Percentiles rank a stretch among this genome's conserved stretches.
These are phyloP conservation scores for Tachycineta bicolor DNA, from an alignment of 2,113 vertebrate species.

Conservation along the genomic window DNA sequence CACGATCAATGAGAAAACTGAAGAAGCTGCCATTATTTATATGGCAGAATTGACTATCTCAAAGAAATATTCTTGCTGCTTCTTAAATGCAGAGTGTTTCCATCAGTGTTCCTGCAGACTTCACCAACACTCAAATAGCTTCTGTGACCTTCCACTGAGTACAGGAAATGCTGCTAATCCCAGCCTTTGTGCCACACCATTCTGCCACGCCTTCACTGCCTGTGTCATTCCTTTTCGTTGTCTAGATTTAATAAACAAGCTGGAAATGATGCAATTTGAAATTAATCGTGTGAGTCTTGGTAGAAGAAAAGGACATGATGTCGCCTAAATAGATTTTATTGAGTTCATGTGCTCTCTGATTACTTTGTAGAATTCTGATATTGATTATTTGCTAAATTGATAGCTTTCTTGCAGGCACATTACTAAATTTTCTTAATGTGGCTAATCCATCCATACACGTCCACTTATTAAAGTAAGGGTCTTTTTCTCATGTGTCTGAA, in stretches of 20 bases:
- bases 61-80: not conserved
- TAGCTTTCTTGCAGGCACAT: not conserved
- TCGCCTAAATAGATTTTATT: not conserved
- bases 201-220: not conserved
- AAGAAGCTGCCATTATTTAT: not conserved
- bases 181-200: not conserved
- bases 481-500: rapidly evolving
- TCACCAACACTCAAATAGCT: not conserved
- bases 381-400: not conserved
- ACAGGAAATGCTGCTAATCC: not conserved
- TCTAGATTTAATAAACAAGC: not conserved
- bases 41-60: not conserved
- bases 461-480: not conserved
- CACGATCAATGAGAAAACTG: not conserved
- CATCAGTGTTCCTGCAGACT: not conserved
- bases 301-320: not conserved
- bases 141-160: not conserved
- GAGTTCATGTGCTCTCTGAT: not conserved
- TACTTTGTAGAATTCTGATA: not conserved
- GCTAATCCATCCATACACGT: not conserved
- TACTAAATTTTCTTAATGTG: not conserved
- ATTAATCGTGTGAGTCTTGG: not conserved
- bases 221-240: not conserved
- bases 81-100: not conserved
- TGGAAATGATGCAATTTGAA: not conserved